Evolutionary conservation across 2,888 invertebrate genomes (phyloP), one percentile per base, ranked within the genome.

Genomic region (Lasioglossum marginatum): DNA sequence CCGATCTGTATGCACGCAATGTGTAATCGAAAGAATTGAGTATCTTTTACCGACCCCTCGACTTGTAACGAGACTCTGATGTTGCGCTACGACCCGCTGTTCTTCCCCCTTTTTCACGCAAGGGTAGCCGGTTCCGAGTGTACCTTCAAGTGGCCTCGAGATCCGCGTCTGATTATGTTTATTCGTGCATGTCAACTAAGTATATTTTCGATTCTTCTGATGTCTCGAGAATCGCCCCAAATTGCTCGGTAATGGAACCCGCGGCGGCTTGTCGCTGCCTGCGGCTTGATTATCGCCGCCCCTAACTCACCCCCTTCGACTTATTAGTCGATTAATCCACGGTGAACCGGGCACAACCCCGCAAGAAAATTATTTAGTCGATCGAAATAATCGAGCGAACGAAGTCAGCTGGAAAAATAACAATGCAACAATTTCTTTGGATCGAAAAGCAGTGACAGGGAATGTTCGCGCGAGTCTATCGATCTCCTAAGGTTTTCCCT

Each of bases 171-270:
- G 91, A 93, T 93, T 93, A 91, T 92, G 93, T 93, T 93, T 92
- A 92, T 93, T 91, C 92, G 90, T 88, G 88, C 85, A 89, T 90
- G 78, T 81, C 82, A 85, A 85, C 87, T 92, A 92, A 90, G 90
- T 92, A 90, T 92, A 90, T 92, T 92, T 92, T 90, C 87, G 83
- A 87, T 92, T 92, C 92, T 92, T 93, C 92, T 91, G 93, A 93
- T 92, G 91, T 93, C 90, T 92, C 90, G 87, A 88, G 84, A 83
- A 93, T 93, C 90, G 92, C 92, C 90, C 92, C 79, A 93, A 93
- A 93, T 92, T 93, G 92, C 92, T 89, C 88, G 86, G 89, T 93
- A 94, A 94, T 92, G 90, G 92, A 87, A 86, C 85, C 73, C 82
- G 81, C 76, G 89, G 81, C 10, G 68, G 34, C 81, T 87, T 78